phyloP scores from a whole-genome alignment of 2,113 vertebrate species.

The mouse (Mus musculus) region GRCm39 chrX:57534001-57534500 shows the following conservation, averaged over 20 bases:
- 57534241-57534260: background rate
- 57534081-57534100: background rate
- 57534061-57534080: background rate
- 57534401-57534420: background rate
- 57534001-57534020: background rate
- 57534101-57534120: background rate
- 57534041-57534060: background rate
- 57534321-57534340: background rate
- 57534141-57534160: background rate
- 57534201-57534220: background rate
- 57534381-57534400: background rate
- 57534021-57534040: background rate
- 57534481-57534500: background rate
- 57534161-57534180: background rate
- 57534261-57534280: constrained; percentile 28
- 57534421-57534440: background rate
- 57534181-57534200: background rate
- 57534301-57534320: background rate
- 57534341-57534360: background rate
- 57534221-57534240: background rate
- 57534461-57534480: background rate
- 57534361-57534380: background rate
- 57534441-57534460: background rate
- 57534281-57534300: background rate
- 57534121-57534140: background rate